Evolutionary conservation across 2,888 invertebrate genomes (phyloP), one percentile per base, ranked within the genome.

Genomic region (Steromphala cineraria): DNA sequence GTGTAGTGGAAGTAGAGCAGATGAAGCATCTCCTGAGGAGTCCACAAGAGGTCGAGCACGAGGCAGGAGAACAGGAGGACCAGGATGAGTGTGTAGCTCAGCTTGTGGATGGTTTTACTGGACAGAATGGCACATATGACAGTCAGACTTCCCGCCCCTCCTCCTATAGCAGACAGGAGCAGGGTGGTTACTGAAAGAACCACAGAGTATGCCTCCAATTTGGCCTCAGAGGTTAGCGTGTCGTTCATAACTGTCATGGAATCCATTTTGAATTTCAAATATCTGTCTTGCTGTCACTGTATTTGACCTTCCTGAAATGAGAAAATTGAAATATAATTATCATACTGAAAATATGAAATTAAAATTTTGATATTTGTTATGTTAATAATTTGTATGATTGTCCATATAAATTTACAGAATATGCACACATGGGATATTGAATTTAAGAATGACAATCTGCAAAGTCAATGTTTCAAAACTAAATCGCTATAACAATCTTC

Each of bases 21-120:
- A 53, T 88, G 87, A n/a, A 84, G 79, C 13, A 90, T 87, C 81
- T 91, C 90, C 67, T 89, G 75, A 7, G 91, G 90, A 75, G 87
- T 87, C 89, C 90, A 91, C 46, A 90, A 77, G 46, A 90, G 80
- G 81, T 89, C 88, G 77, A 89, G 87, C 52, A 87, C 67, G 80
- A 88, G 85, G 79, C 88, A 89, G 17, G 87, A 84, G 13, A 88
- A 28, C 21, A 90, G 86, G 21, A 91, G 81, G 17, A 88, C 82
- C 15, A 87, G 82, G 24, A 89, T 82, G 5, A 89, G 84, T 15
- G 87, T 82, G 77, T 90, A 90, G 36, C 89, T 89, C 56, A 88
- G 81, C 78, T 88, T 88, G 28, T 85, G 82, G 56, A 88, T 82
- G 56, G 88, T 82, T 52, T 82, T 84, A 74, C 88, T 84, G 3